phyloP scores from a whole-genome alignment of 2,888 invertebrate genomes.

The Ptychoptera contaminata region DNA sequence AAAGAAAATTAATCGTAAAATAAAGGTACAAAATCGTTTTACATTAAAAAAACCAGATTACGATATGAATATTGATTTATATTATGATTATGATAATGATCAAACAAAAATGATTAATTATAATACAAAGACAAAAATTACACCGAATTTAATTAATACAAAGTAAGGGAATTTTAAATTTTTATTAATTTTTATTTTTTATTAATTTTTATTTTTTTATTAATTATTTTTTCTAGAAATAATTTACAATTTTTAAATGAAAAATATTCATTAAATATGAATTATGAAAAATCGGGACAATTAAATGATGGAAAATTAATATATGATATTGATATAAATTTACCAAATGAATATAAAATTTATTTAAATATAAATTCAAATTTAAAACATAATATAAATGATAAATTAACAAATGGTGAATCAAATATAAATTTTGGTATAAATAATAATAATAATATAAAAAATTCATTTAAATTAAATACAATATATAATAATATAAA shows the following conservation, averaged over 20 bases:
- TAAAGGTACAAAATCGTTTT: slow-evolving; percentile 46
- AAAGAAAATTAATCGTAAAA: slow-evolving; percentile 37
- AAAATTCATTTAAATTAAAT: slow-evolving; percentile 27
- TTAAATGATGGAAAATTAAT: slow-evolving; percentile 18
- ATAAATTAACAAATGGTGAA: slow-evolving; percentile 22
- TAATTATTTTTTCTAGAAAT: slow-evolving; percentile 26
- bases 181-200: background rate
- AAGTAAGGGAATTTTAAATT: too few species aligned
- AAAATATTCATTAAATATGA: slow-evolving; percentile 28
- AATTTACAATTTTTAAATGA: slow-evolving; percentile 33
- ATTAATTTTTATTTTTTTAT: background rate
- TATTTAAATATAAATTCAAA: too few species aligned
- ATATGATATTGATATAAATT: slow-evolving; percentile 15
- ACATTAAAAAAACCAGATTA: slow-evolving; percentile 41
- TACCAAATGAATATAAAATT: slow-evolving; percentile 14
- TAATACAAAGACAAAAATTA: slow-evolving; percentile 42
- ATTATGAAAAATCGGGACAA: slow-evolving; percentile 12
- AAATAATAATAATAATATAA: slow-evolving; percentile 14
- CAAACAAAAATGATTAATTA: slow-evolving; percentile 49
- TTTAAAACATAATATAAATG: too few species aligned
- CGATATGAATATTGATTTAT: slow-evolving; percentile 44
- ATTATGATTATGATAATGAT: slow-evolving; percentile 52
- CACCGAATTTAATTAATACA: slow-evolving; percentile 38
- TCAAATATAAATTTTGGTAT: slow-evolving; percentile 35
- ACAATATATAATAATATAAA: slow-evolving; percentile 30